Evolutionary conservation across 2,888 invertebrate genomes (phyloP).

Genomic region (Cenopis cana): DNA sequence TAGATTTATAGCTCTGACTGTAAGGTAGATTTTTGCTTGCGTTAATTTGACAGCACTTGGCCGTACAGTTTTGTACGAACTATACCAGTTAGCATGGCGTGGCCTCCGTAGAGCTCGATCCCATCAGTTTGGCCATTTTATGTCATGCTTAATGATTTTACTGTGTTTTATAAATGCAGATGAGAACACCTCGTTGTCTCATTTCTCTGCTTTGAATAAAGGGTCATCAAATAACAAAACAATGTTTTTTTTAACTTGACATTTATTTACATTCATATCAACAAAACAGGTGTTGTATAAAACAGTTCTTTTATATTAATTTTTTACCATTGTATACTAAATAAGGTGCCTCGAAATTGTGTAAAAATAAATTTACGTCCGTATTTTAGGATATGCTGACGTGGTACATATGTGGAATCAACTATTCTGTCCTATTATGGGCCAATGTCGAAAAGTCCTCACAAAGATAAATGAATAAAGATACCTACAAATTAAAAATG

Average conservation of each 20-base stretch:
- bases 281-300: constrained; percentile 86
- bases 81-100: no score
- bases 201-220: no score
- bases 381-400: constrained; percentile 65
- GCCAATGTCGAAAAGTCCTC: constrained; percentile 2
- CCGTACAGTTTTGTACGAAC: no score
- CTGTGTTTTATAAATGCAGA: no score
- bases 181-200: no score
- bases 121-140: no score
- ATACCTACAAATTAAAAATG: constrained; percentile 23
- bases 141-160: no score
- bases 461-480: constrained; percentile 18
- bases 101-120: no score
- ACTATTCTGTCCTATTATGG: constrained; percentile 44
- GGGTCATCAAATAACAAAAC: constrained; percentile 45
- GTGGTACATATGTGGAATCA: constrained; percentile 58
- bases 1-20: no score
- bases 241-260: constrained; percentile 75
- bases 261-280: constrained; percentile 86
- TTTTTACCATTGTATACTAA: constrained; percentile 77
- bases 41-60: no score
- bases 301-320: constrained; percentile 78
- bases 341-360: constrained; percentile 76
- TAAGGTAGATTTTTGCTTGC: no score
- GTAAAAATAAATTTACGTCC: constrained; percentile 76